Base-by-base conservation (phyloP, 1,140 invertebrate species). In the Temnothorax longispinosus region DNA sequence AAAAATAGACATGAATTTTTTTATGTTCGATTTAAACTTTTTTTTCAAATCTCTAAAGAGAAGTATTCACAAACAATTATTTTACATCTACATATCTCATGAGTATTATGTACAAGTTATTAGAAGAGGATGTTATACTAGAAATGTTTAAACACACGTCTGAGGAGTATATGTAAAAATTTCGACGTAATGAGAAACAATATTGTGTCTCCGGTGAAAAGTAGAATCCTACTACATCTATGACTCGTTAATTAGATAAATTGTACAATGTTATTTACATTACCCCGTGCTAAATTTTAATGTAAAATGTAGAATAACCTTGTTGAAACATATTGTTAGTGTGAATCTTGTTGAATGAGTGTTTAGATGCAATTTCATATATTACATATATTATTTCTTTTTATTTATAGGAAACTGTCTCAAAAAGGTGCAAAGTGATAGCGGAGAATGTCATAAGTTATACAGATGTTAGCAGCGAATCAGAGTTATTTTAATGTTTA, bases 311-410 rank as follows among this genome's bases (percentile, higher is more conserved):
- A 84, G 54, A 84, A 75, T 74, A 74, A 47, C 10, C 41, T 84
- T 84, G 80, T 84, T 84, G 27, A 50, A 84, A 62, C 69, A 84
- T 82, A 72, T 74, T 82, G 27, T 82, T 75, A 75, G 56, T 56
- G 18, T 75, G 69, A 84, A 84, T 50, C 80, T 82, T 84, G 80
- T 84, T 84, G 69, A 84, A 84, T 75, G 69, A 75, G 10, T 84
- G 69, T 84, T 71, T 84, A 84, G 54, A 74, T 35, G 80, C 41
- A 56, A 62, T 50, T 75, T 60, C 32, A 74, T 62, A 69, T 67
- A 69, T 67, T 67, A 67, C 35, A 72, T 38, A 44, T 71, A 72
- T 74, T 82, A 72, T 74, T 82, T 82, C 27, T 74, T 60, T 47
- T 60, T 60, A 50, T 72, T 81, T 84, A 35, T 84, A 60, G 27